Conservation (phyloP, 2,888 invertebrate species). For the Cerceris ruficornis region DNA sequence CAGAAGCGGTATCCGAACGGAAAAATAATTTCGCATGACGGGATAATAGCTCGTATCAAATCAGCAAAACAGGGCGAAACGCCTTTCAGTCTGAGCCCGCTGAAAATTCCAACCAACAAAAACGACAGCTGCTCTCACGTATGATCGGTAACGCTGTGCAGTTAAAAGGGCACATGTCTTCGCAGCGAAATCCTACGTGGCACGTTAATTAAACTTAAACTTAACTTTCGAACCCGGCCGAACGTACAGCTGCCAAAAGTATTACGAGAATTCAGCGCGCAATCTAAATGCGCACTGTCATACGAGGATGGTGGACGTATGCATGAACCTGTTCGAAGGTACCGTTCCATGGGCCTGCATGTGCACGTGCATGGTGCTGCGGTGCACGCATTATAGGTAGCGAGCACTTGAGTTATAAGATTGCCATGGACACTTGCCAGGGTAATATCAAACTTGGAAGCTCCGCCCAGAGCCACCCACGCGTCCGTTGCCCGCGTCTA, state of each 20-base stretch:
- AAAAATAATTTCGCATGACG: constrained; percentile 29
- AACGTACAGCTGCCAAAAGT: constrained; percentile 75
- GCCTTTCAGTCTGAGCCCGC: constrained; percentile 1
- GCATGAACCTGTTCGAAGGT: background rate
- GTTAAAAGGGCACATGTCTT: constrained; percentile 40
- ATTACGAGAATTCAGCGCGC: constrained; percentile 66
- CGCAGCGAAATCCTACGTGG: constrained; percentile 71
- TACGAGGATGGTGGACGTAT: constrained; percentile 27
- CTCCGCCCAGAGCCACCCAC: constrained; percentile 53
- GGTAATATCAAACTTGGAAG: constrained; percentile 77
- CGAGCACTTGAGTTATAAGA: constrained; percentile 77
- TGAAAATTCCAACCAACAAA: constrained; percentile 14
- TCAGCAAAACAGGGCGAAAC: constrained; percentile 8
- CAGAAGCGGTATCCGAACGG: constrained; percentile 7
- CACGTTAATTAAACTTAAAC: constrained; percentile 79
- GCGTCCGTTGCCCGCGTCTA: constrained; percentile 36
- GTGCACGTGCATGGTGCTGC: constrained; percentile 39
- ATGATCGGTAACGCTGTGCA: constrained; percentile 27
- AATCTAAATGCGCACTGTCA: constrained; percentile 62
- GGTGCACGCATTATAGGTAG: constrained; percentile 67
- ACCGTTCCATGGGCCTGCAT: background rate
- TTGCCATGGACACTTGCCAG: constrained; percentile 78
- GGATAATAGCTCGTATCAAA: constrained; percentile 30
- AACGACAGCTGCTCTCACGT: constrained; percentile 6
- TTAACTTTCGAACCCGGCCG: constrained; percentile 66